Evolutionary conservation across 2,113 vertebrate species (phyloP), one percentile per base, ranked within the genome.

Genomic region (Anarrhichthys ocellatus): DNA sequence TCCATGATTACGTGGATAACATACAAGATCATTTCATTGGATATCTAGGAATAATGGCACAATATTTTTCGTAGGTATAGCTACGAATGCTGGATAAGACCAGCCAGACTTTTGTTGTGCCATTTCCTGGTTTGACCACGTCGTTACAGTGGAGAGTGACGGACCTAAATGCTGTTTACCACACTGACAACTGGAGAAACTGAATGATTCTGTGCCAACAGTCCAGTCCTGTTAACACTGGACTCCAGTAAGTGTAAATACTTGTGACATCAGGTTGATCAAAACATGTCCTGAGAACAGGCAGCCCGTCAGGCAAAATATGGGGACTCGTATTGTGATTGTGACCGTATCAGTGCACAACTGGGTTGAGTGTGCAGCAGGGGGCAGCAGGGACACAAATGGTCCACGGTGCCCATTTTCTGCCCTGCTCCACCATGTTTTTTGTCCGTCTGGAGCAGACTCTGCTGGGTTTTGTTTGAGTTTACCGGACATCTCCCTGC

Each of bases 311-410:
- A 48, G 50, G 42, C 63, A 29, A 74, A 74, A 48, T 1, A 42
- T 22, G 29, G 32, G 78, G 42, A 44, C 66, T 46, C 59, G 68
- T 32, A 73, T 78, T 81, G 73, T 80, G 36, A 61, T 17, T 82
- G 71, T 81, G 68, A 61, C 62, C 50, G 73, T 78, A 66, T 78
- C 79, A 59, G 24, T 64, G 73, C 65, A 80, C 50, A 78, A 77
- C 58, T 76, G 64, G 64, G 70, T 59, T 67, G 83, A 83, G 79
- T 58, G 61, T 88, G 73, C 85, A 87, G 76, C 80, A 77, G 86
- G 80, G 77, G 80, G 80, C 71, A 76, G 32, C 36, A 6, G 65
- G 86, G 70, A 67, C 76, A 90, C 69, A 82, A 80, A 91, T 78
- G 63, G 87, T 81, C 59, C 10, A 11, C 67, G 54, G 67, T 88